Evolutionary conservation across 2,797 vertebrate genomes (phyloP).

Genomic region (Sternarchorhynchus goeldii): DNA sequence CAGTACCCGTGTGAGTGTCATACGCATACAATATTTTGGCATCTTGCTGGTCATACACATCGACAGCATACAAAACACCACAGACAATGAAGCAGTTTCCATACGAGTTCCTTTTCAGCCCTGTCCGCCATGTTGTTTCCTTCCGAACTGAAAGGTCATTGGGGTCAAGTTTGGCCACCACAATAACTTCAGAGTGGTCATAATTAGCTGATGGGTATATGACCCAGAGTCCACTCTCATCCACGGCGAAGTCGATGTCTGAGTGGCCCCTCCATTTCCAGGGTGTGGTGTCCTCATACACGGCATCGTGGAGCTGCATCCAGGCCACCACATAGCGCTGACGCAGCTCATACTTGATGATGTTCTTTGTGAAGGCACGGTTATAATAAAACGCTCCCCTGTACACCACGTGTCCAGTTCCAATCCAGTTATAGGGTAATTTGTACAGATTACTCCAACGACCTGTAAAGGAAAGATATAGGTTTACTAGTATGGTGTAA

Average conservation of each 20-base stretch:
- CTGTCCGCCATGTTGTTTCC: constrained; percentile 91
- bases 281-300: constrained; percentile 90
- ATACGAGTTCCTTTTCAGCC: constrained; percentile 85
- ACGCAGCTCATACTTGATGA: constrained; percentile 93
- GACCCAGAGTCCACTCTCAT: constrained; percentile 95
- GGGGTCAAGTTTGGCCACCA: constrained; percentile 90
- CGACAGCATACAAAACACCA: constrained; percentile 90
- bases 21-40: constrained; percentile 91
- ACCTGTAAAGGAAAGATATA: constrained; percentile 68
- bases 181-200: constrained; percentile 86
- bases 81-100: constrained; percentile 97
- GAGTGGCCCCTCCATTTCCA: constrained; percentile 98
- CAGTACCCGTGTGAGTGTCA: constrained; percentile 90
- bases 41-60: constrained; percentile 86
- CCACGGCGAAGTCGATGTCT: constrained; percentile 94
- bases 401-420: constrained; percentile 94
- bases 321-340: constrained; percentile 91
- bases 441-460: constrained; percentile 98
- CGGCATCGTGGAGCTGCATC: constrained; percentile 87
- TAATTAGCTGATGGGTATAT: constrained; percentile 88
- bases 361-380: constrained; percentile 96
- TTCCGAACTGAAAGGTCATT: constrained; percentile 86
- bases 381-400: constrained; percentile 95
- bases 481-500: neutral
- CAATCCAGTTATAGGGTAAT: constrained; percentile 97